Conservation (phyloP, 2,797 vertebrate genomes). For the Macroramphosus scolopax region DNA sequence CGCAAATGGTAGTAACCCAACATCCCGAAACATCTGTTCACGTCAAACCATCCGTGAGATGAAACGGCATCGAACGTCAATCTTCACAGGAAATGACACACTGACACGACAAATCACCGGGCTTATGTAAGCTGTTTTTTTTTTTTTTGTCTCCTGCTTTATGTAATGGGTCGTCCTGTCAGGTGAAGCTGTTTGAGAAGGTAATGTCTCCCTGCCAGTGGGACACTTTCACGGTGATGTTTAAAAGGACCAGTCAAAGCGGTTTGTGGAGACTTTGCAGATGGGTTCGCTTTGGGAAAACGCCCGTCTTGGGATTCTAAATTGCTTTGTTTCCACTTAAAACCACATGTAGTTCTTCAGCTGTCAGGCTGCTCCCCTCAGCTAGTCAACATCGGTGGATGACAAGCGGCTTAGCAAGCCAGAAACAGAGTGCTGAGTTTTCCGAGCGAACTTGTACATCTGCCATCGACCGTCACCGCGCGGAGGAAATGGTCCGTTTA, state of each 20-base stretch:
- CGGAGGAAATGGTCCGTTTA: conserved; percentile 4
- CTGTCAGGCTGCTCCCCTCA: conserved; percentile 52
- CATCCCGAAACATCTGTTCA: conserved; percentile 63
- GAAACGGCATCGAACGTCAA: conserved; percentile 27
- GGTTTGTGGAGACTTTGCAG: conserved; percentile 43
- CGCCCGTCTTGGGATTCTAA: conserved; percentile 36
- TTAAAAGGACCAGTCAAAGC: conserved; percentile 47
- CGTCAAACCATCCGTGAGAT: conserved; percentile 60
- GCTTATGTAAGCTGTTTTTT: conserved; percentile 41
- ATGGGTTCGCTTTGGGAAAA: conserved; percentile 33
- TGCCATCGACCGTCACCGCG: conserved; percentile 22
- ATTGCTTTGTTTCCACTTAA: conserved; percentile 53
- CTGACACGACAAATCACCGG: conserved; percentile 54
- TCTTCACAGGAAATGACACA: conserved; percentile 36
- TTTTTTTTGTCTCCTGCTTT: conserved; percentile 36
- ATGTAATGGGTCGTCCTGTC: conserved; percentile 49
- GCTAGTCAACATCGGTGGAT: conserved; percentile 54
- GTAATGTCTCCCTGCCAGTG: conserved; percentile 41
- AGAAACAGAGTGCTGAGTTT: conserved; percentile 42
- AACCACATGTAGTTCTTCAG: conserved; percentile 50
- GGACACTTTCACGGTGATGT: conserved; percentile 39
- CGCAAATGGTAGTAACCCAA: conserved; percentile 38
- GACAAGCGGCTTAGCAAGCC: conserved; percentile 50
- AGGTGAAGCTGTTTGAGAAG: conserved; percentile 39
- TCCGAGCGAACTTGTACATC: conserved; percentile 32